These are phyloP conservation scores for Cantharis rufa DNA, from an alignment of 2,888 invertebrate species.

Conservation along the genomic window DNA sequence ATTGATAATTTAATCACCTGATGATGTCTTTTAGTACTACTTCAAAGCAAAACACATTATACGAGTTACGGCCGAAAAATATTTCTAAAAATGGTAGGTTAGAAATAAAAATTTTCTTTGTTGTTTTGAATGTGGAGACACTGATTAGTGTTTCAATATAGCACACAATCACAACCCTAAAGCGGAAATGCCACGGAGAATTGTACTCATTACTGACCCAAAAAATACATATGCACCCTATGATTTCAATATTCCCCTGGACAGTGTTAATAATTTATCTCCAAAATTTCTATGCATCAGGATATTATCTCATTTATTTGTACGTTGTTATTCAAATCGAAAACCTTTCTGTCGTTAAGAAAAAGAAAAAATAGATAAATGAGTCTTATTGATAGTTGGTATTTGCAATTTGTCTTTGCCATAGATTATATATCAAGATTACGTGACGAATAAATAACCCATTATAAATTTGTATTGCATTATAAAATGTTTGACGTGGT, in stretches of 20 bases:
- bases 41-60: background rate
- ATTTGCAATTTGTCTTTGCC: background rate
- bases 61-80: background rate
- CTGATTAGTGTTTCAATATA: constrained; percentile 55
- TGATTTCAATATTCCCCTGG: constrained; percentile 52
- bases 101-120: background rate
- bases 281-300: constrained; percentile 47
- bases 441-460: background rate
- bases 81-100: background rate
- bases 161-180: constrained; percentile 49
- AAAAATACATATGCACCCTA: constrained; percentile 55
- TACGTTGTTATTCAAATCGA: constrained; percentile 30
- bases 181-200: constrained; percentile 50
- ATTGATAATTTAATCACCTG: background rate
- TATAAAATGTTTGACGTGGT: background rate
- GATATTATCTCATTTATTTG: constrained; percentile 51
- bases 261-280: constrained; percentile 53
- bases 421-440: background rate
- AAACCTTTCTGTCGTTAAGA: constrained; percentile 18
- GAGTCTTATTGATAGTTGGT: constrained; percentile 17
- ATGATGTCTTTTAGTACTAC: too few species aligned
- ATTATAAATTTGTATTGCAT: background rate
- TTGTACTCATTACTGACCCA: constrained; percentile 51
- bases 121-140: constrained; percentile 35
- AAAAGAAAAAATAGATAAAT: constrained; percentile 27